Evolutionary conservation across 2,888 invertebrate genomes (phyloP).

Genomic region (Drosophila macrospina): DNA sequence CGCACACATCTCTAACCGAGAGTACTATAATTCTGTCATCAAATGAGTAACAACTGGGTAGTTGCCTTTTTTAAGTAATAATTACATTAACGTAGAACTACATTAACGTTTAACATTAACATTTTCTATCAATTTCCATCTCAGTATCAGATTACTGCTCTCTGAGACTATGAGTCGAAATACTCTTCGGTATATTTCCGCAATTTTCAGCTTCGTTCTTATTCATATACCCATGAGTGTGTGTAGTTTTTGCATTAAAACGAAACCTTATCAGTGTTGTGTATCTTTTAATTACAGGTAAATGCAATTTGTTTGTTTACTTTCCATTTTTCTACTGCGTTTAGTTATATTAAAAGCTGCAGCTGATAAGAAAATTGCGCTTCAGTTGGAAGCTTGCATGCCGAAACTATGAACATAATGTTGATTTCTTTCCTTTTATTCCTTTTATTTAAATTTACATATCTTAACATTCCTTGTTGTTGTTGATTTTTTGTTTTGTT

Average conservation of each 20-base stretch:
- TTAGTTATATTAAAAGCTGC: constrained; percentile 2
- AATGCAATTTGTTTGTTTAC: constrained; percentile 36
- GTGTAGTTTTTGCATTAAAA: not conserved
- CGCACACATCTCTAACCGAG: constrained; percentile 4
- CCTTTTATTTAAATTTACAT: no score
- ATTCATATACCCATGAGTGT: constrained; percentile 25
- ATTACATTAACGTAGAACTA: no score
- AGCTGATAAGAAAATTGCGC: constrained; percentile 38
- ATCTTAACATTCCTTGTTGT: not conserved
- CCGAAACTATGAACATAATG: constrained; percentile 9
- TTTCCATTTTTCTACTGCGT: constrained; percentile 8
- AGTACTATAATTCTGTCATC: not conserved
- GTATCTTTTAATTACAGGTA: constrained; percentile 29
- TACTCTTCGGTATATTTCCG: not conserved
- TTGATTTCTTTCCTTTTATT: no score
- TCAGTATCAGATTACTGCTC: no score
- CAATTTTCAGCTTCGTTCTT: not conserved
- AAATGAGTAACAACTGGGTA: not conserved
- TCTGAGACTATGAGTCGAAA: not conserved
- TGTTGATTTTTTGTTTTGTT: not conserved
- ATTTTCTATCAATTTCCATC: no score
- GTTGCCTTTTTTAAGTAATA: no score
- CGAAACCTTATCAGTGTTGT: constrained; percentile 39
- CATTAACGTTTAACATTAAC: no score
- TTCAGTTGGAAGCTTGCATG: constrained; percentile 9